phyloP scores from a whole-genome alignment of 2,797 vertebrate genomes.

The Pygocentrus nattereri region DNA sequence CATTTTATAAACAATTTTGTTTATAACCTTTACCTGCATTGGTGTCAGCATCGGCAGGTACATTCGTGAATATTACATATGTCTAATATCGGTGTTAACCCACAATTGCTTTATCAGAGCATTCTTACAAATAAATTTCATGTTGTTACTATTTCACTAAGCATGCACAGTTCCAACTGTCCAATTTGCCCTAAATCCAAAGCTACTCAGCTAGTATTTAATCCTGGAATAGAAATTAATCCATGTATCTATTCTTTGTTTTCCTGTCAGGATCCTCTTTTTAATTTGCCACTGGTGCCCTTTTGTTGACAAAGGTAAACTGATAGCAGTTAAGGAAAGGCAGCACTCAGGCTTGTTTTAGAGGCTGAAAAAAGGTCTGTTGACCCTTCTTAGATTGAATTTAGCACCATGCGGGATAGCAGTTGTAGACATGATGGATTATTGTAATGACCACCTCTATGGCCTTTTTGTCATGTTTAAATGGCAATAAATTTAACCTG shows the following conservation, averaged over 20 bases:
- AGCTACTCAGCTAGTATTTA: slow-evolving; percentile 24
- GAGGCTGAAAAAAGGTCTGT: slow-evolving; percentile 79
- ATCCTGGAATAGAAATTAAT: slow-evolving; percentile 21
- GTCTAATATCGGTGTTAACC: too few relatives aligned
- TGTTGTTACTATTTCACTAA: background rate
- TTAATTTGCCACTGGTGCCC: slow-evolving; percentile 84
- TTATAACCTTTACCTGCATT: too few relatives aligned
- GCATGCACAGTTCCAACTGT: background rate
- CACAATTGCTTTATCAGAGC: too few relatives aligned
- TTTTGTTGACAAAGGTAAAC: slow-evolving; percentile 95
- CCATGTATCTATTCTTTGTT: slow-evolving; percentile 72
- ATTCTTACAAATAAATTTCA: background rate
- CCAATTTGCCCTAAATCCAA: slow-evolving; percentile 30
- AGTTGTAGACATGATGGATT: slow-evolving; percentile 97
- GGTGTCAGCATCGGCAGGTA: too few relatives aligned
- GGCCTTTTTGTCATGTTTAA: slow-evolving; percentile 97
- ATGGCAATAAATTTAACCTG: slow-evolving; percentile 93
- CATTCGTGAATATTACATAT: too few relatives aligned
- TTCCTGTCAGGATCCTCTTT: slow-evolving; percentile 78
- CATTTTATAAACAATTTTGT: too few relatives aligned
- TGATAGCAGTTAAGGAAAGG: slow-evolving; percentile 85
- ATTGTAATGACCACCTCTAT: slow-evolving; percentile 91
- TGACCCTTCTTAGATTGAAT: slow-evolving; percentile 97
- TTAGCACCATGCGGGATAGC: slow-evolving; percentile 90
- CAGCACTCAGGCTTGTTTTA: slow-evolving; percentile 75